A percentile compares a stretch with the other conserved stretches of the same genome.
phyloP scores from a whole-genome alignment of 2,113 vertebrate genomes.

The Dendrocopos noguchii region DNA sequence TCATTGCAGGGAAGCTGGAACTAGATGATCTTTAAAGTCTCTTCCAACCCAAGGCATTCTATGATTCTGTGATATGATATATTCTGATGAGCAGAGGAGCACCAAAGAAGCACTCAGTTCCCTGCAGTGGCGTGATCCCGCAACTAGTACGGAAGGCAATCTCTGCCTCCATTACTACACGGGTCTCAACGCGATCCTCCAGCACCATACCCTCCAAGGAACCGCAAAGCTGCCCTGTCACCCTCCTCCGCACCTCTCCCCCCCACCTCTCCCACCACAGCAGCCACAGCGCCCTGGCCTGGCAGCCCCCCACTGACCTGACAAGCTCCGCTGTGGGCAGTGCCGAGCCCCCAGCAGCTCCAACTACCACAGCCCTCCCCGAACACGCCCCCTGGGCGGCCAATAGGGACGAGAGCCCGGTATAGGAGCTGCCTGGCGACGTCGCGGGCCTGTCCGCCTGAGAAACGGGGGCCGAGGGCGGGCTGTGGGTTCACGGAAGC shows the following conservation, averaged over 20 bases:
- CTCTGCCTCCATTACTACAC: neutral
- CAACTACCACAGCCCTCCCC: neutral
- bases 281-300: neutral
- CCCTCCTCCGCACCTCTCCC: neutral
- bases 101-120: rapidly evolving
- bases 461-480: rapidly evolving
- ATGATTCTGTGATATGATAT: too few species aligned
- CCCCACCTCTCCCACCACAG: neutral
- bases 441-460: neutral
- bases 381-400: neutral
- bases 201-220: neutral
- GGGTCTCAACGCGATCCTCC: neutral
- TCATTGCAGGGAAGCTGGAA: neutral
- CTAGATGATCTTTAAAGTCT: neutral
- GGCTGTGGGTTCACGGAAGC: rapidly evolving
- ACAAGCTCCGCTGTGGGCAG: neutral
- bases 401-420: neutral
- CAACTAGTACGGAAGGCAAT: neutral
- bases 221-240: neutral
- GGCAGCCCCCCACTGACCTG: neutral
- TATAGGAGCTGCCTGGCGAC: rapidly evolving
- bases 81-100: neutral
- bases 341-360: neutral
- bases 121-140: neutral
- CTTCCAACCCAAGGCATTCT: neutral